These are phyloP conservation scores for Gadus macrocephalus DNA, from an alignment of 2,113 vertebrate species.

Conservation along the genomic window DNA sequence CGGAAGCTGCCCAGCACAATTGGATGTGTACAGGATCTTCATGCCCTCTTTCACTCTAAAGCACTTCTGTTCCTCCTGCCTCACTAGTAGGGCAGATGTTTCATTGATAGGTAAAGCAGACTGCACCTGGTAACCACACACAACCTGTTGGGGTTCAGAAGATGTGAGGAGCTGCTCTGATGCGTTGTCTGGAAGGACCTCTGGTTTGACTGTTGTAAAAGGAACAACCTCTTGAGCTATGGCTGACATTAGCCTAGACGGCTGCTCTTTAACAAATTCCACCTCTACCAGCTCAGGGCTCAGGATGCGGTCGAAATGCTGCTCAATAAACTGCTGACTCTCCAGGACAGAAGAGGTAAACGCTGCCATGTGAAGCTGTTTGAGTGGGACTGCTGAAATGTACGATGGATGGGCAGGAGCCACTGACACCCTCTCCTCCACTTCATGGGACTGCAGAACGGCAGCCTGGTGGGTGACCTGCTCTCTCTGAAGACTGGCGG, in stretches of 20 bases:
- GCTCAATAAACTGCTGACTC: constrained; percentile 63
- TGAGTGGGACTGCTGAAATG: constrained; percentile 44
- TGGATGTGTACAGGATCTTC: constrained; percentile 59
- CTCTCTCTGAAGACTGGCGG: constrained; percentile 63
- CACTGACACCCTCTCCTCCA: constrained; percentile 57
- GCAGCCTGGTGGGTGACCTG: constrained; percentile 62
- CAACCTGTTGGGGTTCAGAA: constrained; percentile 51
- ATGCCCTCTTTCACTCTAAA: constrained; percentile 60
- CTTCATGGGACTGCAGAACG: constrained; percentile 59
- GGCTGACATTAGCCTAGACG: constrained; percentile 52
- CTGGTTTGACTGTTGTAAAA: constrained; percentile 49
- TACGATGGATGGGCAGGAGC: constrained; percentile 34
- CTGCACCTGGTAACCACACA: constrained; percentile 57
- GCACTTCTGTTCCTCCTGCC: constrained; percentile 49
- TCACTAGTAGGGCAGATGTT: constrained; percentile 10
- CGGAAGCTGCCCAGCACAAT: constrained; percentile 43
- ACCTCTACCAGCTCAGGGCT: constrained; percentile 61
- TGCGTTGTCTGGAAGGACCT: constrained; percentile 28
- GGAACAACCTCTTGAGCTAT: constrained; percentile 59
- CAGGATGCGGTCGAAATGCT: constrained; percentile 65
- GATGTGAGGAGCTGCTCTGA: constrained; percentile 26
- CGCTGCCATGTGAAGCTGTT: constrained; percentile 49
- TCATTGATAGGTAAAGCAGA: constrained; percentile 54
- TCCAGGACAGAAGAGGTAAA: constrained; percentile 69
- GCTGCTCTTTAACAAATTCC: constrained; percentile 43